Percentiles rank a stretch among this genome's conserved stretches.
phyloP scores from a whole-genome alignment of 1,140 invertebrate genomes.

The Magallana gigas region DNA sequence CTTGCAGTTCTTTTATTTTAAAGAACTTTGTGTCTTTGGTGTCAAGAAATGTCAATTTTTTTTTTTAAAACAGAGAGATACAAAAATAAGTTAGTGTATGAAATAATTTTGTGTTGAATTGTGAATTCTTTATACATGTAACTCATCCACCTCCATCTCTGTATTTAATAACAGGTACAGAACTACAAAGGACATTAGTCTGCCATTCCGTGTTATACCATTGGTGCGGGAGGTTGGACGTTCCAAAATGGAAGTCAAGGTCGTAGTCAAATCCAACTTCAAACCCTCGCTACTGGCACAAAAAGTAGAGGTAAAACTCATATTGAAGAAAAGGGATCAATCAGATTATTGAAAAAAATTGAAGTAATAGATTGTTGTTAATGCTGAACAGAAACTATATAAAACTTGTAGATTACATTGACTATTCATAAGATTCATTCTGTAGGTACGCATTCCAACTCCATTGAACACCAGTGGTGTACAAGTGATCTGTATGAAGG shows the following conservation, averaged over 20 bases:
- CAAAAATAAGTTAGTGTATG: too few relatives aligned
- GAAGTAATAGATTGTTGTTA: neutral
- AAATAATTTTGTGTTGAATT: too few relatives aligned
- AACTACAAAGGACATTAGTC: conserved; percentile 99
- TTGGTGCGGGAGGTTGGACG: conserved; percentile 98
- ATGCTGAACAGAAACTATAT: neutral
- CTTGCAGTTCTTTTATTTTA: too few relatives aligned
- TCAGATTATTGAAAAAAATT: neutral
- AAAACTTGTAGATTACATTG: neutral
- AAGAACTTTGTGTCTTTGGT: too few relatives aligned
- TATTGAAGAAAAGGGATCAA: too few relatives aligned
- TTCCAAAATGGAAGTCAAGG: conserved; percentile 99
- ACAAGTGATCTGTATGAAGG: conserved; percentile 99
- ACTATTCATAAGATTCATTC: too few relatives aligned
- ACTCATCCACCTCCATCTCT: too few relatives aligned
- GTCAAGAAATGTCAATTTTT: too few relatives aligned
- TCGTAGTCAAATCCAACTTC: conserved; percentile 99
- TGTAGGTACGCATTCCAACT: conserved; percentile 95
- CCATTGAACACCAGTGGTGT: conserved; percentile 99
- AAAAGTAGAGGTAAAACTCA: conserved; percentile 91
- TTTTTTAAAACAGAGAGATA: too few relatives aligned
- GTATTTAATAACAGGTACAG: conserved; percentile 87
- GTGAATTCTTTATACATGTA: too few relatives aligned
- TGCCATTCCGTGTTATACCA: conserved; percentile 99
- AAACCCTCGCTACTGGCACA: conserved; percentile 98